Percentiles rank a stretch among this genome's conserved stretches.
Evolutionary conservation across 2,888 invertebrate genomes (phyloP).

Genomic region (Tenthredo notha): DNA sequence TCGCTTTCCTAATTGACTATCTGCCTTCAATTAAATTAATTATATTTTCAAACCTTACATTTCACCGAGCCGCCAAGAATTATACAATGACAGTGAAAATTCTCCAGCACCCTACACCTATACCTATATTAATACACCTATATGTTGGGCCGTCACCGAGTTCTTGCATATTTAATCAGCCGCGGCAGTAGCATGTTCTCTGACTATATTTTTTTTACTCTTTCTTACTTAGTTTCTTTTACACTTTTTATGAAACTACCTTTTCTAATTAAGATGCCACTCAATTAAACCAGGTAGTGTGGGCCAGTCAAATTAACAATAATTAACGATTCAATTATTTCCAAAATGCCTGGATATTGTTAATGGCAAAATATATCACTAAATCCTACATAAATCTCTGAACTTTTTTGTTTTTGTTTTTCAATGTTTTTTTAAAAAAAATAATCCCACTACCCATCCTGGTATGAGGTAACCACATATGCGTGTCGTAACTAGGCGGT

Average conservation of each 20-base stretch:
- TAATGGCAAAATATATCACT: slow-evolving; percentile 18
- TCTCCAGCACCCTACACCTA: neutral
- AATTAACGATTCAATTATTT: slow-evolving; percentile 51
- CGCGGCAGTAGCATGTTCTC: slow-evolving; percentile 41
- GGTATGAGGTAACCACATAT: neutral
- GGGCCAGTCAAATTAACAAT: slow-evolving; percentile 45
- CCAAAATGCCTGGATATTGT: slow-evolving; percentile 38
- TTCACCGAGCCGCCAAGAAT: neutral
- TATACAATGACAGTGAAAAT: slow-evolving; percentile 34
- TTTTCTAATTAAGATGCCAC: slow-evolving; percentile 48
- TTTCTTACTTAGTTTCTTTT: neutral
- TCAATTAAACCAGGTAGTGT: slow-evolving; percentile 43
- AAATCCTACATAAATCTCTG: neutral
- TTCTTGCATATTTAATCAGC: slow-evolving; percentile 42
- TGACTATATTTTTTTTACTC: neutral
- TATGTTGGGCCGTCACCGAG: slow-evolving; percentile 19
- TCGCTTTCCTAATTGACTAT: slow-evolving; percentile 44
- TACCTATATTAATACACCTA: neutral
- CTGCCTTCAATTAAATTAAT: slow-evolving; percentile 40
- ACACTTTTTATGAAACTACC: slow-evolving; percentile 13
- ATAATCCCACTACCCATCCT: neutral
- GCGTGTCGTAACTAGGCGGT: slow-evolving; percentile 36
- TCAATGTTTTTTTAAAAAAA: neutral
- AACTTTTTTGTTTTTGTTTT: neutral
- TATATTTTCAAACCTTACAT: slow-evolving; percentile 41